phyloP scores from a whole-genome alignment of 2,888 invertebrate species.

The Drosophila pegasa region DNA sequence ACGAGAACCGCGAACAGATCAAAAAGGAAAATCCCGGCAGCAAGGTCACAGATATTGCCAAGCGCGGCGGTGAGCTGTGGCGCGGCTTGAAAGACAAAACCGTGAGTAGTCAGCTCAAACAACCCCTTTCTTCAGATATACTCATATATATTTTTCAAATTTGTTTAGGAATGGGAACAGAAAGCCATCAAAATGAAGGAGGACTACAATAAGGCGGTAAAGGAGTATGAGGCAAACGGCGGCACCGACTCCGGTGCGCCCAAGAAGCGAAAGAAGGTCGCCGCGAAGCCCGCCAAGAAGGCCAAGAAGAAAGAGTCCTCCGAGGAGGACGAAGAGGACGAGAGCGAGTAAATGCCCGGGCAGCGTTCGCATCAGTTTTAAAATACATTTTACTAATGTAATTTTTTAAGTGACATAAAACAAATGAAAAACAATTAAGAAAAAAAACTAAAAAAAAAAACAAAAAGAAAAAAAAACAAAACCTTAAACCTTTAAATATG shows the following conservation, averaged over 20 bases:
- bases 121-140: neutral
- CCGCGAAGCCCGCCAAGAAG: conserved; percentile 83
- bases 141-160: neutral
- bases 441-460: conserved; percentile 37
- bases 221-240: conserved; percentile 94
- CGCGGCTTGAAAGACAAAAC: conserved; percentile 94
- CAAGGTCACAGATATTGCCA: conserved; percentile 96
- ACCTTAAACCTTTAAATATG: conserved; percentile 72
- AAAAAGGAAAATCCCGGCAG: conserved; percentile 96
- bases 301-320: conserved; percentile 88
- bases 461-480: conserved; percentile 45
- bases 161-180: conserved; percentile 93
- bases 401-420: conserved; percentile 82
- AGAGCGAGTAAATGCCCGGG: conserved; percentile 86
- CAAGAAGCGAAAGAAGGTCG: conserved; percentile 87
- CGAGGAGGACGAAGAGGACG: conserved; percentile 88
- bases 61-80: conserved; percentile 98
- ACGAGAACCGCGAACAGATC: conserved; percentile 93
- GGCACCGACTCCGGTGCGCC: conserved; percentile 88
- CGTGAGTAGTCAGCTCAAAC: conserved; percentile 85
- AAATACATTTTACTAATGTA: conserved; percentile 84
- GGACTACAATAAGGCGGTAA: conserved; percentile 94
- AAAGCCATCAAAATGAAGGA: conserved; percentile 95
- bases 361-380: conserved; percentile 80
- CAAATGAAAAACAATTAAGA: conserved; percentile 46